Evolutionary conservation across 64 coral and sea anemone genomes (phyloP).

Genomic region (Stichodactyla mertensii): DNA sequence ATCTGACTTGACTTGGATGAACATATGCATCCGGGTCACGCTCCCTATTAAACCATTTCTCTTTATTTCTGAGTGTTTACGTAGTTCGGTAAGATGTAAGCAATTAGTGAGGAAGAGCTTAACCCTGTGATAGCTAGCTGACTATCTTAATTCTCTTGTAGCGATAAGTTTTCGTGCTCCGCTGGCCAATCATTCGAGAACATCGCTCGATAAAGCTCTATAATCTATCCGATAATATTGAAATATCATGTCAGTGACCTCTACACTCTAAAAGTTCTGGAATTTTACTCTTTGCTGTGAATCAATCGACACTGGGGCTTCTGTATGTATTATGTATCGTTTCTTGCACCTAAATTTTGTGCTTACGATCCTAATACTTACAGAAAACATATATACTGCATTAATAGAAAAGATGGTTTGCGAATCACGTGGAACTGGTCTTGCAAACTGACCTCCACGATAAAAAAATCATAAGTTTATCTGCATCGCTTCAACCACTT

Average conservation of each 20-base stretch:
- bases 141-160: neutral
- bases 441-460: too few species aligned
- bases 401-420: neutral
- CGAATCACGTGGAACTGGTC: too few species aligned
- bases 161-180: neutral
- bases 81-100: neutral
- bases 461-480: neutral
- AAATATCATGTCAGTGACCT: neutral
- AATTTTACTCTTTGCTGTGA: neutral
- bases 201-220: neutral
- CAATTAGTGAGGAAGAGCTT: neutral
- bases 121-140: neutral
- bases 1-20: neutral
- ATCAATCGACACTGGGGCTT: neutral
- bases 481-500: neutral
- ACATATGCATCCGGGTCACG: conserved; percentile 7
- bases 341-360: neutral
- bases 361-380: neutral
- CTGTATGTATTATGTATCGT: neutral
- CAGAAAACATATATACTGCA: neutral
- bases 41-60: neutral
- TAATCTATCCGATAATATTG: conserved; percentile 9
- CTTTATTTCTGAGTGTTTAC: neutral
- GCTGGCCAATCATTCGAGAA: neutral
- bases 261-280: neutral